Base-by-base conservation (phyloP, 2,797 vertebrate species). In the Melanogrammus aeglefinus region DNA sequence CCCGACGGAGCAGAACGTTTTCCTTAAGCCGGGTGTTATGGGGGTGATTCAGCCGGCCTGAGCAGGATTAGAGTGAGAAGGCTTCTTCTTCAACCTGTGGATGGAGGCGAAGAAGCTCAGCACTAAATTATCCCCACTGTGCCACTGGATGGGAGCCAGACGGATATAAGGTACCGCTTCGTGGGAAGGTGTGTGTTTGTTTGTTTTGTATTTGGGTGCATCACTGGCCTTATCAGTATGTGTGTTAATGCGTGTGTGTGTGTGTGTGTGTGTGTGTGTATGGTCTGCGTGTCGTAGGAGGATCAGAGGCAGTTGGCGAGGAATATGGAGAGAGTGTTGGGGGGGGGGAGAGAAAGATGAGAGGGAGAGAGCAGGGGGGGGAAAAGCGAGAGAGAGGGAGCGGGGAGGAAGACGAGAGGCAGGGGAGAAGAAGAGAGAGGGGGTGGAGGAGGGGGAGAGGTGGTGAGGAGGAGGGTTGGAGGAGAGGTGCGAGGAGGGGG, bases 51-150 rank as follows among this genome's bases (percentile, higher is more conserved):
- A 88, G 63, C 81, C 86, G 80, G 75, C 81, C 81, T 78, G 78
- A 21, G 87, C 82, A 88, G 90, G 88, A 92, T 91, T 86, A 92
- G 81, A 88, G 85, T 80, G 75, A 85, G 84, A 82, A 88, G 86
- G 78, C 79, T 81, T 81, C 87, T 88, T 88, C 88, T 91, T 88
- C 91, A 88, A 87, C 24, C 79, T 79, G 83, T 35, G 24, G 79
- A 31, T 88, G 89, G 82, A 81, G 88, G 85, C 82, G 80, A 76
- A 82, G 78, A 81, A 90, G 88, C 89, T 83, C 21, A 79, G 80
- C 86, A 87, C 91, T 89, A 88, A 89, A 90, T 90, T 87, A 86
- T 82, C 81, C 90, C 87, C 88, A 79, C 78, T 77, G 84, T 79
- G 88, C 35, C 84, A 82, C 75, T 0, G 80, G 79, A 83, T 82